Conservation (phyloP, 2,888 invertebrate species). For the Diabrotica balteata region DNA sequence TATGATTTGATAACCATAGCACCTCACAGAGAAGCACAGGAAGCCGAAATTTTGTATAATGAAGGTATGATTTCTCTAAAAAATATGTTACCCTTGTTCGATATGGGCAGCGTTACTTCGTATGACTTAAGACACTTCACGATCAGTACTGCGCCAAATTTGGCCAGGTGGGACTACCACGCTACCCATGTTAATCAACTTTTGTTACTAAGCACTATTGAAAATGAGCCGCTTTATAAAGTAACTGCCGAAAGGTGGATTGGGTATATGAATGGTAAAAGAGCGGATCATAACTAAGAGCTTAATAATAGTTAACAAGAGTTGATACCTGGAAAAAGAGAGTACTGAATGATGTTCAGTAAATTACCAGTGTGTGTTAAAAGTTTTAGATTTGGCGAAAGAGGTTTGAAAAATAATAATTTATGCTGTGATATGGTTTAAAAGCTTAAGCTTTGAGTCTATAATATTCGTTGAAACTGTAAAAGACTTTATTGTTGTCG, state of each 20-base stretch:
- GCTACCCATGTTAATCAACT: constrained; percentile 97
- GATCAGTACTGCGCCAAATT: constrained; percentile 86
- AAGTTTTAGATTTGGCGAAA: too few relatives aligned
- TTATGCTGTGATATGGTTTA: too few relatives aligned
- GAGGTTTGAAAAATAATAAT: too few relatives aligned
- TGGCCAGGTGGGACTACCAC: constrained; percentile 99
- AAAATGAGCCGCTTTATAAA: constrained; percentile 80
- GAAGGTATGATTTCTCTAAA: constrained; percentile 89
- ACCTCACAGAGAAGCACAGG: constrained; percentile 70
- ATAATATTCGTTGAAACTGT: too few relatives aligned
- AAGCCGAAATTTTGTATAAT: constrained; percentile 79
- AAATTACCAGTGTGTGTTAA: too few relatives aligned
- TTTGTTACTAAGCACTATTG: constrained; percentile 84
- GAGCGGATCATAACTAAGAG: constrained; percentile 87
- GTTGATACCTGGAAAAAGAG: too few relatives aligned
- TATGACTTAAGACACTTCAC: constrained; percentile 96
- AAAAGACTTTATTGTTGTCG: too few relatives aligned
- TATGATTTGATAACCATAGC: constrained; percentile 91
- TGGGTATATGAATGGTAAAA: constrained; percentile 93
- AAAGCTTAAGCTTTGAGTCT: too few relatives aligned
- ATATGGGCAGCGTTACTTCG: constrained; percentile 93
- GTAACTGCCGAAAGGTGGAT: constrained; percentile 92
- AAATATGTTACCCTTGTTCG: constrained; percentile 86
- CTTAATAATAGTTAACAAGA: too few relatives aligned
- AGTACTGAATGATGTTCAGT: too few relatives aligned